Evolutionary conservation across 1,140 invertebrate species (phyloP).

Genomic region (Orchesella cincta): DNA sequence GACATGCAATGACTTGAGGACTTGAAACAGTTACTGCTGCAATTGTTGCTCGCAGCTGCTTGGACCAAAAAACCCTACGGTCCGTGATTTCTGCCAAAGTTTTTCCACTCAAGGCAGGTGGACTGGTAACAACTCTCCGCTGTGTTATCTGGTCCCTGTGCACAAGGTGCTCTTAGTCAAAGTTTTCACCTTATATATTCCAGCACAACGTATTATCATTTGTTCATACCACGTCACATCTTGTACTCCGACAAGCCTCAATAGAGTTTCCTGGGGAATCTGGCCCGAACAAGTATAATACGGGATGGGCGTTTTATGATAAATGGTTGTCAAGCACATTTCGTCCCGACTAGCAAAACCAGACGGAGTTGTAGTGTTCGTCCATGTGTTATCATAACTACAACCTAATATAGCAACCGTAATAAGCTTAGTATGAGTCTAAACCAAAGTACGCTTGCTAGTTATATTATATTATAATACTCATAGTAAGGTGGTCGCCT

Average conservation of each 20-base stretch:
- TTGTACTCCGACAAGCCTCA: background rate
- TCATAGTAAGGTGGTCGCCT: slow-evolving; percentile 4
- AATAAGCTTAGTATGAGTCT: background rate
- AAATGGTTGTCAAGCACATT: background rate
- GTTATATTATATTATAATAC: too few species aligned
- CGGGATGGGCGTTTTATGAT: background rate
- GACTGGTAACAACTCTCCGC: slow-evolving; percentile 9
- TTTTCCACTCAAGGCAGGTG: background rate
- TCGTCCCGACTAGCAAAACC: background rate
- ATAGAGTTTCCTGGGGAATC: background rate
- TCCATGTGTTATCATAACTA: slow-evolving; percentile 1
- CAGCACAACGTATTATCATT: too few species aligned
- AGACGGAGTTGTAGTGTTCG: background rate
- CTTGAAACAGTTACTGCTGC: background rate
- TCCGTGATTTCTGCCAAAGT: background rate
- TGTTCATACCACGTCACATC: background rate
- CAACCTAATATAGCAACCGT: background rate
- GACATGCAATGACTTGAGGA: background rate
- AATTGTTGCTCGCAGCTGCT: background rate
- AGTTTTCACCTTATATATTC: background rate
- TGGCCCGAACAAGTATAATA: background rate
- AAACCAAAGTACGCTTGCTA: background rate
- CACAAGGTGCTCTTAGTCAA: background rate
- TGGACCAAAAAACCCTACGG: background rate
- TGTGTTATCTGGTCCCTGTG: background rate